phyloP scores from a whole-genome alignment of 1,140 invertebrate species.

The Euwallacea fornicatus region DNA sequence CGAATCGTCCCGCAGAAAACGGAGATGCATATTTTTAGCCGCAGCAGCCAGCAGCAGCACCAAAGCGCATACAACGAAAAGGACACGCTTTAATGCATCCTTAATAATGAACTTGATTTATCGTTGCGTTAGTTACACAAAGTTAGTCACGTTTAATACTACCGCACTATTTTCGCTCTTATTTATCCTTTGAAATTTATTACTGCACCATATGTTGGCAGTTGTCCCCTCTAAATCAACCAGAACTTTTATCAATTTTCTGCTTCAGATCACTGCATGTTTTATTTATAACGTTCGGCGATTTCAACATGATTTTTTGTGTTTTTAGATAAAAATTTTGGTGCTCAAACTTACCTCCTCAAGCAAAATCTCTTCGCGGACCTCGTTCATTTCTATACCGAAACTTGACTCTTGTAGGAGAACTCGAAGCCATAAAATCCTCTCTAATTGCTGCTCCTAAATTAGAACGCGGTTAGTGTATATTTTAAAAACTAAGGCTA shows the following conservation, averaged over 20 bases:
- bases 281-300: neutral
- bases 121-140: constrained; percentile 31
- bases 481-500: constrained; percentile 26
- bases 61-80: constrained; percentile 15
- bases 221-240: constrained; percentile 20
- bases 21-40: constrained; percentile 22
- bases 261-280: neutral
- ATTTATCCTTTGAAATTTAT: constrained; percentile 34
- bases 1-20: neutral
- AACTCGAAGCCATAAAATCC: constrained; percentile 2
- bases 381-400: constrained; percentile 11
- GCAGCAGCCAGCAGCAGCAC: neutral
- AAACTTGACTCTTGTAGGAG: neutral
- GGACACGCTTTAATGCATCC: constrained; percentile 30
- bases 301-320: neutral
- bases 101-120: constrained; percentile 37
- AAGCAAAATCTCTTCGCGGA: constrained; percentile 10
- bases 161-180: constrained; percentile 24
- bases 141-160: constrained; percentile 33
- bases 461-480: constrained; percentile 24
- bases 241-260: constrained; percentile 14
- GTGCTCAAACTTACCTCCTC: constrained; percentile 2
- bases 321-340: neutral
- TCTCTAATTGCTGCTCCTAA: constrained; percentile 14
- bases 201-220: constrained; percentile 32